These are phyloP conservation scores for Stegana nigrithorax DNA, from an alignment of 2,888 invertebrate genomes.

Conservation along the genomic window DNA sequence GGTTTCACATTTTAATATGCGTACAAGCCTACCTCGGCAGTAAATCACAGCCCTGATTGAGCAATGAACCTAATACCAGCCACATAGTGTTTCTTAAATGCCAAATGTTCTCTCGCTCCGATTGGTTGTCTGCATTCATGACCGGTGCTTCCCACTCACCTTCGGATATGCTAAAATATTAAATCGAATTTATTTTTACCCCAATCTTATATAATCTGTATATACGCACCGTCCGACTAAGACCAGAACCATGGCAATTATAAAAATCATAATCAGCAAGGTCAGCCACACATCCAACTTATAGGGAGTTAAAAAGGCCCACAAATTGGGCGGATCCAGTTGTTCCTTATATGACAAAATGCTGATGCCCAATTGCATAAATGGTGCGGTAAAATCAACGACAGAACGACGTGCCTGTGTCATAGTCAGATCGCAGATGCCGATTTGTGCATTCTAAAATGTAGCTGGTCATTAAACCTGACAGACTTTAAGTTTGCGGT, in stretches of 20 bases:
- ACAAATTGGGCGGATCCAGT: constrained; percentile 80
- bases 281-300: constrained; percentile 90
- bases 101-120: constrained; percentile 91
- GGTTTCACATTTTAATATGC: too few relatives aligned
- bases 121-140: constrained; percentile 83
- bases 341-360: constrained; percentile 84
- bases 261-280: constrained; percentile 85
- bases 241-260: constrained; percentile 83
- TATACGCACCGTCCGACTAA: constrained; percentile 76
- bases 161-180: constrained; percentile 73
- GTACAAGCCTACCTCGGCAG: constrained; percentile 89
- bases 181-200: not conserved
- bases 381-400: constrained; percentile 96
- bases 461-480: not conserved
- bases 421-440: constrained; percentile 95
- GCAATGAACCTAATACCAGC: constrained; percentile 91
- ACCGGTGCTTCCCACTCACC: constrained; percentile 93
- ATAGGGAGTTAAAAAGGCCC: constrained; percentile 90
- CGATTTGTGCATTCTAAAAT: constrained; percentile 90
- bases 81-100: constrained; percentile 89
- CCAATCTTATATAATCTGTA: not conserved
- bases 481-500: too few relatives aligned
- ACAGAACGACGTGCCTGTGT: constrained; percentile 90
- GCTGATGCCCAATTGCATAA: constrained; percentile 95
- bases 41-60: constrained; percentile 93